Evolutionary conservation across 1,140 invertebrate genomes (phyloP).

Genomic region (Onthophagus taurus): DNA sequence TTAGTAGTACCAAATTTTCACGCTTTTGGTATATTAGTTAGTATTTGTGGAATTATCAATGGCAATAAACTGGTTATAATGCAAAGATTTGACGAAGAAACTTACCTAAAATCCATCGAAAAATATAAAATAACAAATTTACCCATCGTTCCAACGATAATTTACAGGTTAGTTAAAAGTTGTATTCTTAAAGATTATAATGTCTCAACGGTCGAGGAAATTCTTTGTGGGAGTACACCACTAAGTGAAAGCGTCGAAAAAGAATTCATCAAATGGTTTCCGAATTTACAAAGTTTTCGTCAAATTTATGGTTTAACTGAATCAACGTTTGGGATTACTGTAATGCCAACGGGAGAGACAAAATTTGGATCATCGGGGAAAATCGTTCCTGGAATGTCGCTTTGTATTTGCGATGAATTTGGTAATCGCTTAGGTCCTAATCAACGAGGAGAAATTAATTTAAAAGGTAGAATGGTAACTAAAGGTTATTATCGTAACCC

Average conservation of each 20-base stretch:
- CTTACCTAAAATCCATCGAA: constrained; percentile 34
- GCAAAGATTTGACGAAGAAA: constrained; percentile 43
- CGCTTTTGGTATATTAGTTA: constrained; percentile 21
- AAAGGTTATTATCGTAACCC: constrained; percentile 59
- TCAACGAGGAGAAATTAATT: constrained; percentile 56
- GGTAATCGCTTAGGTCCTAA: constrained; percentile 48
- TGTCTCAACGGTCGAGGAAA: constrained; percentile 35
- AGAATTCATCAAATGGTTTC: constrained; percentile 32
- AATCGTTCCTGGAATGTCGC: constrained; percentile 42
- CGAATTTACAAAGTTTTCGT: constrained; percentile 32
- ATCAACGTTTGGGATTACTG: constrained; percentile 39
- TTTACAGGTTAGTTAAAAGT: constrained; percentile 47
- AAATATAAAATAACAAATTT: constrained; percentile 46
- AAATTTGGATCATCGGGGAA: constrained; percentile 48
- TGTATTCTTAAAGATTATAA: constrained; percentile 37
- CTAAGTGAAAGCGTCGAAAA: constrained; percentile 36
- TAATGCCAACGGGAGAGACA: constrained; percentile 13
- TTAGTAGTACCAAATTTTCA: constrained; percentile 27
- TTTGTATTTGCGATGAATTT: constrained; percentile 53
- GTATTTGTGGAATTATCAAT: constrained; percentile 14
- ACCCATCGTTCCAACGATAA: constrained; percentile 45
- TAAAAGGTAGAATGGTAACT: constrained; percentile 52
- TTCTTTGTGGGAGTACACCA: constrained; percentile 42
- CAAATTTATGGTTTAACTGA: constrained; percentile 64
- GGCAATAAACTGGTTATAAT: constrained; percentile 28